Evolutionary conservation across 2,113 vertebrate species (phyloP).

Genomic region (Butorides virescens): DNA sequence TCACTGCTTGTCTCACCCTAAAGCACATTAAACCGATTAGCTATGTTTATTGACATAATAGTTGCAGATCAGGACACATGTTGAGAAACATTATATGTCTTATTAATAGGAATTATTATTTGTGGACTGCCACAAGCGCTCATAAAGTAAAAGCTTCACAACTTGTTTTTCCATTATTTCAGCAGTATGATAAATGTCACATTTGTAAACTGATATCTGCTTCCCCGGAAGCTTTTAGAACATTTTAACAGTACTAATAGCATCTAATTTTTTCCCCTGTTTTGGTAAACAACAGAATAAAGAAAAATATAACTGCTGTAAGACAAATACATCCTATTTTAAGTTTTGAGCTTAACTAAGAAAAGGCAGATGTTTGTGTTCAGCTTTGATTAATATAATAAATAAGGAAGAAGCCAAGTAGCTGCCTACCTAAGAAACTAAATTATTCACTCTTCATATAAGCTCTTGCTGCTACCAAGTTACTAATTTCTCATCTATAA

Average conservation of each 20-base stretch:
- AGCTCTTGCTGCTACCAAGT: neutral
- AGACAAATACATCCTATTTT: slow-evolving; percentile 14
- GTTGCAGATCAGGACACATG: slow-evolving; percentile 52
- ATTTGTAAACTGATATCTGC: slow-evolving; percentile 45
- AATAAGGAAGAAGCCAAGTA: neutral
- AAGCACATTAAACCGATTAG: slow-evolving; percentile 63
- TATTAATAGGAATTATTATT: slow-evolving; percentile 69
- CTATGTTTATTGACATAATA: slow-evolving; percentile 70
- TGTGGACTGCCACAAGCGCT: slow-evolving; percentile 36
- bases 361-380: neutral
- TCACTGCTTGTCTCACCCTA: slow-evolving; percentile 17
- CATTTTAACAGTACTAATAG: slow-evolving; percentile 31
- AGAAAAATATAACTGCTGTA: neutral
- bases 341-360: neutral
- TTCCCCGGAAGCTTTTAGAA: slow-evolving; percentile 38
- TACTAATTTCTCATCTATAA: neutral
- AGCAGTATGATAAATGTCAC: slow-evolving; percentile 38
- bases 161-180: slow-evolving; percentile 46
- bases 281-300: slow-evolving; percentile 36
- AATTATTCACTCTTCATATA: neutral
- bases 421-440: neutral
- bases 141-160: slow-evolving; percentile 34
- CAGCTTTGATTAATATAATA: neutral
- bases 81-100: slow-evolving; percentile 60
- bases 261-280: neutral